A percentile compares a stretch with the other conserved stretches of the same genome.
Evolutionary conservation across 2,888 invertebrate species (phyloP).

Genomic region (Strigamia maritima): DNA sequence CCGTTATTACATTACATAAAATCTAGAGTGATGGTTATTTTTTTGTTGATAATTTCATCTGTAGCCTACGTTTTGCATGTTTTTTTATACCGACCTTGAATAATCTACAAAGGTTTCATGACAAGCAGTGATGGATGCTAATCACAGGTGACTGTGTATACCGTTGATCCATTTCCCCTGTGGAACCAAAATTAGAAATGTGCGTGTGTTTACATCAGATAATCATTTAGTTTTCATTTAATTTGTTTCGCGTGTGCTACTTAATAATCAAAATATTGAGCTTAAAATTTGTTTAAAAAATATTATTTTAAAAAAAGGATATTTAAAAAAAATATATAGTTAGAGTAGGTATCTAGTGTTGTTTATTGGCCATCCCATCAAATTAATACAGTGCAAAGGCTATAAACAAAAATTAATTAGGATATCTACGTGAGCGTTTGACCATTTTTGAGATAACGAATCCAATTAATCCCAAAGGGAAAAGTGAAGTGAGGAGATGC

Average conservation of each 20-base stretch:
- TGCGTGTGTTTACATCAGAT: constrained; percentile 7
- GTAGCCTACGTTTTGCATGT: not conserved
- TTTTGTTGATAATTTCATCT: constrained; percentile 1
- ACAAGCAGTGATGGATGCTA: constrained; percentile 23
- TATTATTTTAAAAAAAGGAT: no score
- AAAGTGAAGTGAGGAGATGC: constrained; percentile 21
- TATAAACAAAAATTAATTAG: constrained; percentile 7
- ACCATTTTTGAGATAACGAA: constrained; percentile 32
- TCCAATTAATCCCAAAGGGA: constrained; percentile 30
- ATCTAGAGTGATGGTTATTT: constrained; percentile 9
- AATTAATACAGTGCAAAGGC: not conserved
- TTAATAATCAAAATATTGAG: not conserved
- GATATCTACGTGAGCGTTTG: constrained; percentile 31
- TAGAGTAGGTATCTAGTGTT: no score
- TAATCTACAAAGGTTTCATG: constrained; percentile 9
- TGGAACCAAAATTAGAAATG: not conserved
- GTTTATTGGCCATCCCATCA: not conserved
- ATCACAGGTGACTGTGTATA: constrained; percentile 15
- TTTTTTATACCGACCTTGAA: constrained; percentile 7
- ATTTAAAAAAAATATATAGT: no score
- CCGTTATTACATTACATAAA: constrained; percentile 30
- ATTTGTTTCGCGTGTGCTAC: not conserved
- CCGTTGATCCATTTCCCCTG: not conserved
- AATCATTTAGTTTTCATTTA: not conserved
- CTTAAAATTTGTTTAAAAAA: no score